Base-by-base conservation (phyloP, 2,113 vertebrate species). In the Varanus salvator region DNA sequence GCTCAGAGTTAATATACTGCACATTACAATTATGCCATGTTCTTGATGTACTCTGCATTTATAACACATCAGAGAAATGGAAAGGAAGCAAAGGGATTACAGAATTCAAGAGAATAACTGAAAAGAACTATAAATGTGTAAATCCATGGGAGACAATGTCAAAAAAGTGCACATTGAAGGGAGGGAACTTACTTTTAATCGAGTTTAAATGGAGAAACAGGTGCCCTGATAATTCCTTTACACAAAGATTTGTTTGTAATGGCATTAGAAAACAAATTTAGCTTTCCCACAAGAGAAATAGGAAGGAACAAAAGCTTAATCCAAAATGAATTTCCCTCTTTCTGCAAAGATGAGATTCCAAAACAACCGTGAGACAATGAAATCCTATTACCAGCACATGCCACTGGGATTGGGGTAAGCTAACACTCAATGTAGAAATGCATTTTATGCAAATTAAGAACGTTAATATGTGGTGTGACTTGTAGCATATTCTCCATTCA, bases 201-300 rank as follows among this genome's bases (percentile, higher is more conserved):
- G 21, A 87, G 84, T 85, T 93, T 94, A 82, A 87, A 85, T 68
- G 92, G 78, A 78, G 76, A 92, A 92, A 90, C 91, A 87, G 89
- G 77, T 93, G 86, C 93, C 89, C 87, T 92, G 88, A 68, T 64
- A 57, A 29, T 93, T 91, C 75, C 72, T 86, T 90, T 1, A 0
- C 92, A 93, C 93, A 93, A 91, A 93, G 85, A 88, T 89, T 87
- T 90, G 82, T 93, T 95, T 94, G 91, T 95, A 69, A 74, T 64
- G 77, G 88, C 84, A 89, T 93, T 93, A 94, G 83, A 89, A 86
- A 93, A 94, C 69, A 93, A 94, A 92, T 89, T 90, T 6, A 0
- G 31, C 90, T 91, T 81, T 91, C n/a, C 44, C 0, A 0, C 75
- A 64, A 91, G 72, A 84, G 72, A 90, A 84, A 23, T 25, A 66